Evolutionary conservation across 2,113 vertebrate genomes (phyloP).

Genomic region (Zosterops borbonicus): DNA sequence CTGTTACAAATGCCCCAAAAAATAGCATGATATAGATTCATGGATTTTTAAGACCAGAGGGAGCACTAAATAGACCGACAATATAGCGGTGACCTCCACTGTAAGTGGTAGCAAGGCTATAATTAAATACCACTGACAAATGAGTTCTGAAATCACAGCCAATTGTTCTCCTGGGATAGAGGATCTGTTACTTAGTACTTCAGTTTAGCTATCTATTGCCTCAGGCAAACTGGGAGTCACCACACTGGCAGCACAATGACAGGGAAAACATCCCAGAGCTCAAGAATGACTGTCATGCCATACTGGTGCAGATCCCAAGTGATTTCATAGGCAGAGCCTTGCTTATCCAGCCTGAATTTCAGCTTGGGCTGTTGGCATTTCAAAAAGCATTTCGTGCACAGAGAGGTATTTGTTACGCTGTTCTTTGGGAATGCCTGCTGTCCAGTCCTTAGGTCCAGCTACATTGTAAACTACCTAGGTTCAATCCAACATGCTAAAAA

Average conservation of each 20-base stretch:
- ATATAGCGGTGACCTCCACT: background rate
- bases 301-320: background rate
- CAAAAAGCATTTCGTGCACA: background rate
- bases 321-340: background rate
- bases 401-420: background rate
- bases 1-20: conserved; percentile 15
- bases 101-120: conserved; percentile 19
- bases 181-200: conserved; percentile 22
- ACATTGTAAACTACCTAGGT: background rate
- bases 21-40: conserved; percentile 37
- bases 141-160: conserved; percentile 58
- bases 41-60: conserved; percentile 48
- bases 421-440: background rate
- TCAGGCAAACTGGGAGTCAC: conserved; percentile 40
- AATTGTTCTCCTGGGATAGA: conserved; percentile 28
- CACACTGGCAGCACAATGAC: background rate
- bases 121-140: conserved; percentile 65
- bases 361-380: background rate
- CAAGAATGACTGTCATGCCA: background rate
- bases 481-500: background rate
- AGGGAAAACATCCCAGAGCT: conserved; percentile 14
- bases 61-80: conserved; percentile 30
- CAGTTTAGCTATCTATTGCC: conserved; percentile 26
- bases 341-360: background rate
- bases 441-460: background rate